A percentile compares a stretch with the other conserved stretches of the same genome.
Conservation (phyloP, 2,888 invertebrate genomes). For the Cynaeus angustus region DNA sequence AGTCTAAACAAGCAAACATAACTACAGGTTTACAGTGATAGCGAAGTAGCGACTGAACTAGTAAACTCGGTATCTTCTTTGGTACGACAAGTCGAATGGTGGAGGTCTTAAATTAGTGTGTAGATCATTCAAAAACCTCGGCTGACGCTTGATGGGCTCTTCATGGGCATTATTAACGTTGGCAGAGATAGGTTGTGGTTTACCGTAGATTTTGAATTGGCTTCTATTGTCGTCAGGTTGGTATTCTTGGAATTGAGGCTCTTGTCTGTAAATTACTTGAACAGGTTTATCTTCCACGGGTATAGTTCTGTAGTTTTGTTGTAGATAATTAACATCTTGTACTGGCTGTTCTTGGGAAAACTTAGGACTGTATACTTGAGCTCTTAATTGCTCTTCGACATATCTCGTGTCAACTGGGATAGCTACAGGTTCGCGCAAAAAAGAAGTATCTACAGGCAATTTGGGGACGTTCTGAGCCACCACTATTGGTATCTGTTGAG, state of each 20-base stretch:
- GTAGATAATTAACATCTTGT: slow-evolving; percentile 30
- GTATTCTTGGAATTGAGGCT: slow-evolving; percentile 30
- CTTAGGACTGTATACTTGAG: background rate
- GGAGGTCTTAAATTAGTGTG: slow-evolving; percentile 41
- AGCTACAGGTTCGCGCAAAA: slow-evolving; percentile 53
- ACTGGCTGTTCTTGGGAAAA: background rate
- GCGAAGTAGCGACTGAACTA: background rate
- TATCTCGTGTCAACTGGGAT: slow-evolving; percentile 45
- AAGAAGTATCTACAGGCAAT: slow-evolving; percentile 54
- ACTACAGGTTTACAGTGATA: background rate
- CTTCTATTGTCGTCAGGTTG: slow-evolving; percentile 20
- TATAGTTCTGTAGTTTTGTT: slow-evolving; percentile 34
- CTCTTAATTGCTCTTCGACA: slow-evolving; percentile 21
- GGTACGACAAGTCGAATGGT: slow-evolving; percentile 26
- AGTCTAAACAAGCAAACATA: slow-evolving; percentile 26
- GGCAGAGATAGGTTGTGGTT: slow-evolving; percentile 26
- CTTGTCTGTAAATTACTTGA: slow-evolving; percentile 18
- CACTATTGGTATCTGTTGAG: background rate
- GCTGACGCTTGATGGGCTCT: slow-evolving; percentile 31
- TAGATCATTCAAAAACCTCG: slow-evolving; percentile 34
- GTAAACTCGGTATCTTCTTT: slow-evolving; percentile 28
- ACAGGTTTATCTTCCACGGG: slow-evolving; percentile 21
- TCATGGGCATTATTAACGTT: background rate
- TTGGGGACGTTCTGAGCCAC: slow-evolving; percentile 32
- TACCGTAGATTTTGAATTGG: slow-evolving; percentile 43